These are phyloP conservation scores for Gnathochromis pfefferi DNA, from an alignment of 2,113 vertebrate genomes.

Conservation along the genomic window DNA sequence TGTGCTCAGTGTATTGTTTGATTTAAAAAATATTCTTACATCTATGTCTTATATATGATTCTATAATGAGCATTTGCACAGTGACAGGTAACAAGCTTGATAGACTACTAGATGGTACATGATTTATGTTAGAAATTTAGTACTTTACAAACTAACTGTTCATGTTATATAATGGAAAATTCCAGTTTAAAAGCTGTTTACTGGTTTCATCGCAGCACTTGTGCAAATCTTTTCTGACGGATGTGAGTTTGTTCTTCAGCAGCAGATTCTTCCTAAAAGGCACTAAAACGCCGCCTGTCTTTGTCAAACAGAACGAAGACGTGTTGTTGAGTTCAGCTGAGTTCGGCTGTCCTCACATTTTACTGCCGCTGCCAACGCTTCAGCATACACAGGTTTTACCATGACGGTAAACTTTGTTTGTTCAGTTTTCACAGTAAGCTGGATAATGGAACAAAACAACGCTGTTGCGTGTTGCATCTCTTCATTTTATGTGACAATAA, in stretches of 20 bases:
- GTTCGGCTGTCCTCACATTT: neutral
- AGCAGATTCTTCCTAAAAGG: neutral
- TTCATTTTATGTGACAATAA: neutral
- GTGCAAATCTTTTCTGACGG: neutral
- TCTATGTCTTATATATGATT: neutral
- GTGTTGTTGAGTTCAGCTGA: accelerated
- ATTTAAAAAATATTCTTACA: neutral
- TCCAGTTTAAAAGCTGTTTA: neutral
- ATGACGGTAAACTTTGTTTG: neutral
- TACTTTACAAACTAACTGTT: neutral
- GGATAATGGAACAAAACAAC: neutral
- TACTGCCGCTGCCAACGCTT: accelerated
- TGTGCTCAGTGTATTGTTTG: neutral
- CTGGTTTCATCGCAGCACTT: neutral
- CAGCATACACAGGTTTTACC: neutral
- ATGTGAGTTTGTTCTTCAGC: neutral
- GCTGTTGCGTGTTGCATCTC: neutral
- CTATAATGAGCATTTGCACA: neutral
- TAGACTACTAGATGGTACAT: neutral
- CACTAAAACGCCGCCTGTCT: neutral
- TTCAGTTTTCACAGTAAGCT: neutral
- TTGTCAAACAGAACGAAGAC: neutral
- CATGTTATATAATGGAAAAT: neutral
- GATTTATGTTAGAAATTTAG: neutral
- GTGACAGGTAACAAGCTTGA: neutral